Conservation (phyloP, 2,888 invertebrate species). For the Notodonta dromedarius region DNA sequence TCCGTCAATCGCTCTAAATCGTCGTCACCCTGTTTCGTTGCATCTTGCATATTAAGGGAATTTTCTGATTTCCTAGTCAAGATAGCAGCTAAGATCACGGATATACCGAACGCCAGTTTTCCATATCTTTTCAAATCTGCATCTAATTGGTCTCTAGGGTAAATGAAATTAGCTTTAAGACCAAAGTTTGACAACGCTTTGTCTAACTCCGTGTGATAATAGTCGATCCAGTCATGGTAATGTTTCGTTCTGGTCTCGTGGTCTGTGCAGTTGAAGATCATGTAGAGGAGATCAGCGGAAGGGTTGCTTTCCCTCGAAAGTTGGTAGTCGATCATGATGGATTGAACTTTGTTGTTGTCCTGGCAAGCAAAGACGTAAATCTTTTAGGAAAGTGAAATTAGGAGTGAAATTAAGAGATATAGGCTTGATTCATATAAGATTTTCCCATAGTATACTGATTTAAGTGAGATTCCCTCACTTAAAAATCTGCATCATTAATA, state of each 20-base stretch:
- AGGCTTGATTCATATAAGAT: too few relatives aligned
- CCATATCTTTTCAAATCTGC: slow-evolving; percentile 44
- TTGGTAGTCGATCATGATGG: slow-evolving; percentile 57
- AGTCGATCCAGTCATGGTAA: slow-evolving; percentile 46
- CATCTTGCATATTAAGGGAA: slow-evolving; percentile 28
- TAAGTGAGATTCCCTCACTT: too few relatives aligned
- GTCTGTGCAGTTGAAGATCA: slow-evolving; percentile 50
- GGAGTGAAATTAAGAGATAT: too few relatives aligned
- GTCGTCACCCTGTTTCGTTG: slow-evolving; percentile 11
- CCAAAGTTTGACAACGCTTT: slow-evolving; percentile 35
- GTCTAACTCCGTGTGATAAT: slow-evolving; percentile 41
- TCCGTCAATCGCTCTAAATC: slow-evolving; percentile 11
- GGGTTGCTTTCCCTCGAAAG: slow-evolving; percentile 43
- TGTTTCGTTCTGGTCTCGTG: slow-evolving; percentile 40
- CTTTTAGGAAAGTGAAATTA: neutral
- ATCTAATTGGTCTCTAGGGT: slow-evolving; percentile 42
- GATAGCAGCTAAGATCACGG: slow-evolving; percentile 28
- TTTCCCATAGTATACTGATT: too few relatives aligned
- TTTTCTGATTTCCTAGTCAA: slow-evolving; percentile 36
- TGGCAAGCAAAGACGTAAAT: slow-evolving; percentile 32
- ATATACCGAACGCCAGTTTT: slow-evolving; percentile 30
- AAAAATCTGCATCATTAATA: too few relatives aligned
- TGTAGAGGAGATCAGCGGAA: slow-evolving; percentile 45
- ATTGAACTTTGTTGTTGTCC: slow-evolving; percentile 37
- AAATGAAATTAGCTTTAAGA: slow-evolving; percentile 37